Base-by-base conservation (phyloP, 2,888 invertebrate genomes). In the Hyppa rectilinea region DNA sequence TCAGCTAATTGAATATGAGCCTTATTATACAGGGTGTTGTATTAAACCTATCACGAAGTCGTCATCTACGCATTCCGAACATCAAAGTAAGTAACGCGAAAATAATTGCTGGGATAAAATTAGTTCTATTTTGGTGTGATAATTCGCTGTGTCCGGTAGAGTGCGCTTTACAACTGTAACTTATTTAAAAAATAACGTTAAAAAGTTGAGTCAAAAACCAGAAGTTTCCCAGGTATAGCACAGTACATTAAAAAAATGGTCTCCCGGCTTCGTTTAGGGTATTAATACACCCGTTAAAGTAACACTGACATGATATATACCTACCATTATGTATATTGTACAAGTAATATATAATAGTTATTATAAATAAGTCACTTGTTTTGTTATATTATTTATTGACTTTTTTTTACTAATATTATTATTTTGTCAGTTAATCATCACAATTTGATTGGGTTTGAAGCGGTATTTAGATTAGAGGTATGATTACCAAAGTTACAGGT, bases 351-450 rank as follows among this genome's bases (percentile, higher is more conserved):
- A 60, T 64, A 20, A 17, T 67, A 78, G 60, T 71, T 83, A 75
- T 63, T 76, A 74, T 45, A 10, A 68, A 67, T 83, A 81, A 81
- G 83, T 82, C 76, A 75, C 55, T 82, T 85, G 85, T 88, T 90
- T 86, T 69, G 87, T 88, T 88, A 83, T 81, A 67, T 78, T 89
- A 90, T 90, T 87, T 87, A 87, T 90, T 90, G 85, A 73, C 81
- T 87, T 81, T 80, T 71, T 66, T 78, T 53, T 43, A 71, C 50
- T 81, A 69, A 75, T 74, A 73, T 72, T 81, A 82, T 82, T 78
- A 78, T 65, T 75, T 80, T 61, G 75, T 58, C 79, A 67, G 60
- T 80, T 82, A 82, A 65, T 61, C 84, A 87, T 87, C 87, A 87
- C 85, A 77, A 77, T 50, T 59, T 58, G 45, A 36, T 62, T 43